phyloP scores from a whole-genome alignment of 2,797 vertebrate species.

The Myoxocephalus aenaeus region DNA sequence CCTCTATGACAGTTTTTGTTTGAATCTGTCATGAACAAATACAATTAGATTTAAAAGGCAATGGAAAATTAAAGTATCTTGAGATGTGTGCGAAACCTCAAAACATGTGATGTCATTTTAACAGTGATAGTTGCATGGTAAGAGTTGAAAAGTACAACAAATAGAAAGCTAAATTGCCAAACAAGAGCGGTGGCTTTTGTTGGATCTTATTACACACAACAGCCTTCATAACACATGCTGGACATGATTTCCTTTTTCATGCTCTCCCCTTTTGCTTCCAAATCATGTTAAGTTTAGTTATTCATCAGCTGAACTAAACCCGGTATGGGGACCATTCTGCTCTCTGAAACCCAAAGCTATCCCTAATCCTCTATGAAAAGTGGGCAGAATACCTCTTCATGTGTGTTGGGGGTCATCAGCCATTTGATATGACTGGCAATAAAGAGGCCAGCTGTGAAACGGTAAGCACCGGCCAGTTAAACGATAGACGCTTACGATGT shows the following conservation, averaged over 20 bases:
- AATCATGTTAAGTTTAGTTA: neutral
- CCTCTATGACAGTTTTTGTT: neutral
- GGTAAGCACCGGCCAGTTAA: slow-evolving; percentile 10
- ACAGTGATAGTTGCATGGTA: neutral
- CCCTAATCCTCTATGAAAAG: neutral
- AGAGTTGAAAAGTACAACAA: neutral
- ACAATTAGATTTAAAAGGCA: neutral
- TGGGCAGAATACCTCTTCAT: neutral
- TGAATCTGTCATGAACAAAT: neutral
- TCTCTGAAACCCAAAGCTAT: slow-evolving; percentile 5
- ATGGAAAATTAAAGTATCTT: neutral
- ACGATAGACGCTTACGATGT: slow-evolving; percentile 18
- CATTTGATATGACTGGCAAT: slow-evolving; percentile 37
- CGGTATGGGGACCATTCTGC: neutral
- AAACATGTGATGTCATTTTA: neutral
- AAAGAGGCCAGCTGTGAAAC: slow-evolving; percentile 43
- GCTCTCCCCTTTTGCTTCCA: neutral
- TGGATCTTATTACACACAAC: neutral
- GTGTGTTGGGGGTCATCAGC: slow-evolving; percentile 34
- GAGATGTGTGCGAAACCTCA: neutral
- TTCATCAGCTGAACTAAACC: slow-evolving; percentile 19
- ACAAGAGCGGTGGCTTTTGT: neutral
- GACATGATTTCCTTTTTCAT: slow-evolving; percentile 1
- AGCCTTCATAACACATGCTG: neutral
- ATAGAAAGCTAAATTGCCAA: neutral